A percentile compares a stretch with the other conserved stretches of the same genome.
phyloP scores from a whole-genome alignment of 2,113 vertebrate genomes.

The Cavia porcellus region DNA sequence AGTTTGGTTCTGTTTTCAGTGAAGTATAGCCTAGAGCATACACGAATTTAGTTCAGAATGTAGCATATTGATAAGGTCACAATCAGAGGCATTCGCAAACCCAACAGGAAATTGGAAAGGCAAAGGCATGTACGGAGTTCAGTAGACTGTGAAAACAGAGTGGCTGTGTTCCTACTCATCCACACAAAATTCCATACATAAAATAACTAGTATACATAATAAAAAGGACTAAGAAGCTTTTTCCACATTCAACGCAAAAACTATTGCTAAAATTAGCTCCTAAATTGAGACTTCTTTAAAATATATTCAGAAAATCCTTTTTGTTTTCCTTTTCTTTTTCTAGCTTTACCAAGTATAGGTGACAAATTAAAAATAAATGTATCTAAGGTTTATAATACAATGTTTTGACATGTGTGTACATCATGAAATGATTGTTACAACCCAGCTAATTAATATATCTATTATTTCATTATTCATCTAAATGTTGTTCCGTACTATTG shows the following conservation, averaged over 20 bases:
- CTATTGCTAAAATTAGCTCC: constrained; percentile 12
- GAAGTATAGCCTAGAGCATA: neutral
- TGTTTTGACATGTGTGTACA: neutral
- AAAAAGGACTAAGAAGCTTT: neutral
- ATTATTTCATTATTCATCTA: constrained; percentile 16
- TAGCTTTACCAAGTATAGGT: neutral
- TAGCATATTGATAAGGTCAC: neutral
- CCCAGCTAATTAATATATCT: neutral
- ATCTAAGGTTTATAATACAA: neutral
- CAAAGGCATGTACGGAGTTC: neutral
- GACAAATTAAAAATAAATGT: neutral
- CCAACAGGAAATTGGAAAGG: neutral
- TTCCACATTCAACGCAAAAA: neutral
- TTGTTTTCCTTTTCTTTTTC: neutral
- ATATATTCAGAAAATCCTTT: neutral
- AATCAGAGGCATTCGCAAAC: neutral
- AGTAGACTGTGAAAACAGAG: neutral
- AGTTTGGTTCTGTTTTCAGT: neutral
- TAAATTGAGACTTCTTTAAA: neutral
- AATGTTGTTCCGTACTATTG: neutral
- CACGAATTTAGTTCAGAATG: neutral
- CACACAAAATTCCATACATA: neutral
- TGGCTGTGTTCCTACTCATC: neutral
- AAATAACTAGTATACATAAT: neutral
- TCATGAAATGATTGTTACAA: neutral